A percentile compares a stretch with the other conserved stretches of the same genome.
phyloP scores from a whole-genome alignment of 2,113 vertebrate species.

The Peucedramus taeniatus region DNA sequence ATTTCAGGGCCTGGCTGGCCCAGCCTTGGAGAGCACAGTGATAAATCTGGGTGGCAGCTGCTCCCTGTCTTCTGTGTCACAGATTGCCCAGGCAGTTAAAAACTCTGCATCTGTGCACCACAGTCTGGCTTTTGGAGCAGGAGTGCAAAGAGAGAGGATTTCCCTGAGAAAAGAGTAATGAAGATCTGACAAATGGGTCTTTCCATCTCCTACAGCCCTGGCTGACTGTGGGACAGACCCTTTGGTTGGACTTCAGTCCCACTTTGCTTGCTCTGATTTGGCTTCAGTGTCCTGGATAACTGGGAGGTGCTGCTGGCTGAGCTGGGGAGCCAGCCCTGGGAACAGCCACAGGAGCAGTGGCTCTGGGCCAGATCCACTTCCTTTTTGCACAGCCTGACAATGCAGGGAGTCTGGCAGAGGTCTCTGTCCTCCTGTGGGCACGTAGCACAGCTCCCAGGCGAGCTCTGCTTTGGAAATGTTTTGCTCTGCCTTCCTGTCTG shows the following conservation, averaged over 20 bases:
- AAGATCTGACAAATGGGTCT: background rate
- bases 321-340: background rate
- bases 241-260: background rate
- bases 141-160: background rate
- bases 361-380: background rate
- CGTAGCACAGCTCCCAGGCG: background rate
- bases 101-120: background rate
- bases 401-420: background rate
- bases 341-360: background rate
- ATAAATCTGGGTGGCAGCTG: constrained; percentile 17
- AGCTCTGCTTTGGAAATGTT: background rate
- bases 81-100: background rate
- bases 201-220: background rate
- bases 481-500: constrained; percentile 21
- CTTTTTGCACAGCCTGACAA: background rate
- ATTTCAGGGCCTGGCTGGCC: background rate
- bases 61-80: background rate
- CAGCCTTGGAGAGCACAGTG: background rate
- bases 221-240: background rate
- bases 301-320: background rate
- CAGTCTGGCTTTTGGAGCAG: background rate
- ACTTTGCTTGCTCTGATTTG: background rate
- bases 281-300: background rate
- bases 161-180: background rate
- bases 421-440: background rate